Base-by-base conservation (phyloP, 35 echinoderm and acorn worm species). In the Strongylocentrotus purpuratus region DNA sequence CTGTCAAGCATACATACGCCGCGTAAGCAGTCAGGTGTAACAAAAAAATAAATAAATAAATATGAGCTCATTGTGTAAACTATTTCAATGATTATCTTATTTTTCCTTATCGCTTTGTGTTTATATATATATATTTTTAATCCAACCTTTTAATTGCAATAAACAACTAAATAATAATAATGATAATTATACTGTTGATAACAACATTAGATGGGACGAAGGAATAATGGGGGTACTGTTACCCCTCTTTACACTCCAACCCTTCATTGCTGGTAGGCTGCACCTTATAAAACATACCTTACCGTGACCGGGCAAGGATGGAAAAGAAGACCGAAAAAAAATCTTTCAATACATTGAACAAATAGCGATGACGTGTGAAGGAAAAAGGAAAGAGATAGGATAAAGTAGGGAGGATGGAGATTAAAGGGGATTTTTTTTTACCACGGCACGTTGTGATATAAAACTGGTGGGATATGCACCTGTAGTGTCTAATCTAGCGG, bases 351-450 rank as follows among this genome's bases (percentile, higher is more conserved):
- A 45, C 45, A 45, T 89, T 89, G 87, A 89, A 89, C 33, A 89
- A 89, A 89, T 89, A 89, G 33, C 45, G 87, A 89, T 45, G 87
- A 89, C 87, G 33, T 78, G 65, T 78, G 65, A 78, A 78, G 25
- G 22, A 55, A 15, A 10, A 15, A 55, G 15, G 50, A 78, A 78
- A 78, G 25, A 31, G 65, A 25, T 28, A 22, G 61, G 61, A 0
- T 22, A 22, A 22, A 0, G 61, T 88, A 88, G 87, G 87, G 7
- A 10, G 33, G 87, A 41, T 87, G 18, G 12, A 45, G 2, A 46
- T 17, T 7, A 86, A 86, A 86, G 12, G 70, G 1, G 33, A 86
- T 86, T 41, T 41, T 41, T 22, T 78, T 78, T n/a, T n/a, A 78
- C 22, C 17, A 71, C 17, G 17, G 31, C 2, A 25, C 32, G 31